Evolutionary conservation across 2,113 vertebrate species (phyloP).

Genomic region (Hyla sarda): DNA sequence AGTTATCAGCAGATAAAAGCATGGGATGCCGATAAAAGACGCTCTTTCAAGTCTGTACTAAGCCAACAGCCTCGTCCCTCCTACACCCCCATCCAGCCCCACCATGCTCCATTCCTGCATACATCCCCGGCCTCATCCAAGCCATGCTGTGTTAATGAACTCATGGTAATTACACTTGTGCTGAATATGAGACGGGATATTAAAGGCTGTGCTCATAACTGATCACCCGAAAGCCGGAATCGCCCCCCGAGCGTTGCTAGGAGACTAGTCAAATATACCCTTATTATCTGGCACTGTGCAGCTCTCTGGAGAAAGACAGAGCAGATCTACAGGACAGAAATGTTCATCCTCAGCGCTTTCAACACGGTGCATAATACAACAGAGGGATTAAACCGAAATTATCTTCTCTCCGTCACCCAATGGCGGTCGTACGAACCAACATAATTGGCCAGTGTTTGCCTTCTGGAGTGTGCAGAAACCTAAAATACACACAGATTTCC

Average conservation of each 20-base stretch:
- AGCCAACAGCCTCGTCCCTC: slow-evolving; percentile 31
- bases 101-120: slow-evolving; percentile 27
- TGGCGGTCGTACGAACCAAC: neutral
- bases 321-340: slow-evolving; percentile 38
- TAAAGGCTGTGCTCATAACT: slow-evolving; percentile 56
- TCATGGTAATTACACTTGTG: slow-evolving; percentile 54
- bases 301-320: slow-evolving; percentile 48
- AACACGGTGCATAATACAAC: slow-evolving; percentile 2
- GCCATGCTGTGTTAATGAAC: slow-evolving; percentile 56
- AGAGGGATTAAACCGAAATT: neutral
- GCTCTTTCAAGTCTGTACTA: slow-evolving; percentile 64
- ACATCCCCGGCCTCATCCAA: slow-evolving; percentile 31
- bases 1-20: slow-evolving; percentile 75
- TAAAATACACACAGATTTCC: neutral
- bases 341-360: slow-evolving; percentile 33
- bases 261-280: slow-evolving; percentile 59
- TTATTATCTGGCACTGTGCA: slow-evolving; percentile 57
- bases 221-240: slow-evolving; percentile 57
- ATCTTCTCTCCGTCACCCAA: neutral
- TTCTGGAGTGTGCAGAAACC: neutral
- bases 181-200: slow-evolving; percentile 57
- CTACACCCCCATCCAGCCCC: neutral
- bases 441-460: slow-evolving; percentile 4
- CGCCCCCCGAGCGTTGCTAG: slow-evolving; percentile 56
- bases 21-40: slow-evolving; percentile 68